Evolutionary conservation across 1,140 invertebrate species (phyloP), one percentile per base, ranked within the genome.

Genomic region (Arion vulgaris): DNA sequence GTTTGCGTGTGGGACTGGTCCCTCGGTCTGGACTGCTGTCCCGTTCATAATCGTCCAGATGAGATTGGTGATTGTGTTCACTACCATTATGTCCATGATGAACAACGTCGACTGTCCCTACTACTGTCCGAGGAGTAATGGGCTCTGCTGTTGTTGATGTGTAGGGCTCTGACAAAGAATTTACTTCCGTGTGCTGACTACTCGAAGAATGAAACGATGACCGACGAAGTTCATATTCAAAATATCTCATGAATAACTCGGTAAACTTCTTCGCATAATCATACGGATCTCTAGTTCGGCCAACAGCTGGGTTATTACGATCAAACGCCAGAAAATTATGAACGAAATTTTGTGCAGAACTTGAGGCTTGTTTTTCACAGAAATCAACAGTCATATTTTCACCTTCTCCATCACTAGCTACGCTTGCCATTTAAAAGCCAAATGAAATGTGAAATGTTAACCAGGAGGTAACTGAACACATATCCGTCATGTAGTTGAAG

Each of bases 311-410:
- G 36, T 94, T 94, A 77, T 95, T 91, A 87, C 95, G 95, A 68
- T 95, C 94, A 86, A 96, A 97, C 74, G 95, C 94, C 85, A 96
- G 94, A 91, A 96, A 97, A 84, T 95, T 95, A 91, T 95, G 95
- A 85, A 96, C 96, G 93, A 98, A 97, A 91, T 97, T 96, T 81
- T 95, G 94, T 49, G 96, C 96, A 75, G 96, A 95, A 69, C 94
- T 94, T 90, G 94, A 95, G 66, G 96, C 97, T 92, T 97, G 96
- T 92, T 95, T 95, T 90, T 98, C 96, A 93, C 96, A 97, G 92
- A 98, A 97, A 89, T 97, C 96, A 45, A 87, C 85, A 89, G 92
- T 93, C 26, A 81, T 83, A 69, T 45, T 82, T 53, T 87, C 84
- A 23, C 81, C 85, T 62, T 80, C 81, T 80, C 83, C 71, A 53